Evolutionary conservation across 2,888 invertebrate species (phyloP).

Genomic region (Mimas tiliae): DNA sequence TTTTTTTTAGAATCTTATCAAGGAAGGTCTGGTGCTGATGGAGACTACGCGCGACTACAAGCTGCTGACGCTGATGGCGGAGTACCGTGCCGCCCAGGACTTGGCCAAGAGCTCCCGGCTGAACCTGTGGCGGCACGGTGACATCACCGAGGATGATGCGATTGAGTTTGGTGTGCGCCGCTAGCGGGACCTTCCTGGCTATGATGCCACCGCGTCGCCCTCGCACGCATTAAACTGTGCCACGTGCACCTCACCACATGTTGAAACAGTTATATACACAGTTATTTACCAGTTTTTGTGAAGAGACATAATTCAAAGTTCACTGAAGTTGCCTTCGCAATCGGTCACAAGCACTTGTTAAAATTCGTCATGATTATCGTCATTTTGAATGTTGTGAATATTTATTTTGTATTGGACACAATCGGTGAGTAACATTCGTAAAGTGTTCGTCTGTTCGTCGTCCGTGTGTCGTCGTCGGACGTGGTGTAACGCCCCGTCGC

Average conservation of each 20-base stretch:
- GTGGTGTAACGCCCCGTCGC: not conserved
- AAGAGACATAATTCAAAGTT: constrained; percentile 33
- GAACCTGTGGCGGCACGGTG: constrained; percentile 99
- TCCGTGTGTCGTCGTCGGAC: not conserved
- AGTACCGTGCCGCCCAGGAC: constrained; percentile 94
- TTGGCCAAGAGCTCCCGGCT: constrained; percentile 93
- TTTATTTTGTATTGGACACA: constrained; percentile 15
- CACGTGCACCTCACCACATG: constrained; percentile 60
- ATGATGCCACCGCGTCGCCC: constrained; percentile 52
- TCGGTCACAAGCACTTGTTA: constrained; percentile 12
- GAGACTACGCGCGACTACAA: constrained; percentile 93
- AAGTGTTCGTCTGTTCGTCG: constrained; percentile 15
- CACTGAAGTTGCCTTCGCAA: constrained; percentile 25
- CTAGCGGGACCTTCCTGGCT: constrained; percentile 56
- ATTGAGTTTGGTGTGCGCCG: constrained; percentile 79
- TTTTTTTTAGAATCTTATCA: constrained; percentile 88
- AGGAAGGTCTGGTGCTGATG: constrained; percentile 93
- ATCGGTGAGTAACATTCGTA: not conserved
- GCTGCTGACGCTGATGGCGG: constrained; percentile 90
- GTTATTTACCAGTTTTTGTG: constrained; percentile 58
- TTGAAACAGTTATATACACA: constrained; percentile 53
- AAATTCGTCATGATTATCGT: not conserved
- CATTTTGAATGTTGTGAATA: constrained; percentile 27
- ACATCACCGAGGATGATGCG: constrained; percentile 97
- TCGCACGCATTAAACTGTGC: constrained; percentile 54